Base-by-base conservation (phyloP, 1,140 invertebrate species). In the Heliconius hewitsoni region DNA sequence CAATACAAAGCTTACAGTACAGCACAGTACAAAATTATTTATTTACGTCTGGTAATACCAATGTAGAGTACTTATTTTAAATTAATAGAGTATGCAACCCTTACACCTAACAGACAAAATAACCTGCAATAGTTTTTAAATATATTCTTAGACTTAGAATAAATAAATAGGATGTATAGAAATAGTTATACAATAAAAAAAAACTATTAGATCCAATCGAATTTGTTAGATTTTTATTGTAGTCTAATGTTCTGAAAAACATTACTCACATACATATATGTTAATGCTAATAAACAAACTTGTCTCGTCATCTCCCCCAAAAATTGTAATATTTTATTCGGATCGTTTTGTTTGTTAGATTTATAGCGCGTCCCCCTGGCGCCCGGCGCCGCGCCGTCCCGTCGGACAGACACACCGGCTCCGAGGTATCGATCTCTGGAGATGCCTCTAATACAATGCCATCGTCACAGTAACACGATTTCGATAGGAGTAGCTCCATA, bases 341-440 rank as follows among this genome's bases (percentile, higher is more conserved):
- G 79, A 73, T 79, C 74, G 82, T 83, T 83, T 83, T 84, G 84
- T 83, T 86, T 85, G 83, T 85, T 84, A 87, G 89, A 91, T 89
- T 87, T 88, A 87, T 87, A 46, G 74, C 75, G 66, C 86, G 91
- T 74, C 91, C 91, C 91, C 91, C 74, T 83, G 90, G 91, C 91
- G 92, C 90, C 92, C 71, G 83, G 88, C 89, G 89, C 86, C 89
- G 85, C 87, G 89, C 88, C 82, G 90, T 90, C 90, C 90, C 91
- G 90, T 37, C 91, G 85, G 85, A 76, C 90, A 92, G 90, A 93
- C 91, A 79, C 73, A 52, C 79, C 88, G 86, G 81, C 88, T 78
- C 81, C 72, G 70, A 60, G 81, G 55, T 87, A 91, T 93, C 85
- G 89, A 91, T 93, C 87, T 85, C 81, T n/a, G 18, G 83, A 80